A percentile compares a stretch with the other conserved stretches of the same genome.
phyloP scores from a whole-genome alignment of 1,140 invertebrate species.

The Cyrtorhinus lividipennis region DNA sequence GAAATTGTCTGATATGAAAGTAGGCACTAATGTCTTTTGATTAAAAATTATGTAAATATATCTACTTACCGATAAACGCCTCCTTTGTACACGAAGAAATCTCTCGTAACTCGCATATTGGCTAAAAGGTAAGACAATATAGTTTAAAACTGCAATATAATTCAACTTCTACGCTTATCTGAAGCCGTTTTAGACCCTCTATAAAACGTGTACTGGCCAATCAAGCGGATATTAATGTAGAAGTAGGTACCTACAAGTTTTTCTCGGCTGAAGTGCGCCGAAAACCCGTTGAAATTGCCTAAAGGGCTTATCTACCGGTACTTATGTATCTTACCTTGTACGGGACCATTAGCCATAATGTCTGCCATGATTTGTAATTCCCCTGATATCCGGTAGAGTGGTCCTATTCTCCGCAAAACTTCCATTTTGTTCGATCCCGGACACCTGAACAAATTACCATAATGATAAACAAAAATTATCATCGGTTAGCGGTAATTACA shows the following conservation, averaged over 20 bases:
- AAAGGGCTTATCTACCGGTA: background rate
- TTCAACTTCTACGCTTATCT: too few relatives aligned
- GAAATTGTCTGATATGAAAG: too few relatives aligned
- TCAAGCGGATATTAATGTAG: too few relatives aligned
- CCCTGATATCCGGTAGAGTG: conserved; percentile 62
- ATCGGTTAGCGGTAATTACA: too few relatives aligned
- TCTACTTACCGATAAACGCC: conserved; percentile 55
- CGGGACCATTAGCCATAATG: conserved; percentile 79
- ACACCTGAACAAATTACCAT: background rate
- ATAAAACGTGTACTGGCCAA: too few relatives aligned
- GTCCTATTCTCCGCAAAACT: conserved; percentile 58
- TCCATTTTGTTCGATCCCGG: background rate
- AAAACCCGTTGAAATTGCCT: too few relatives aligned
- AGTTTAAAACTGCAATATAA: too few relatives aligned
- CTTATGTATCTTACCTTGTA: conserved; percentile 57
- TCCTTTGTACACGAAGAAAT: conserved; percentile 75
- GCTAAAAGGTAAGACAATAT: conserved; percentile 45
- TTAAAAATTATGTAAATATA: too few relatives aligned
- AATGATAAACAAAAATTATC: background rate
- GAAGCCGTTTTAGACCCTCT: too few relatives aligned
- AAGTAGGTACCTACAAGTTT: too few relatives aligned
- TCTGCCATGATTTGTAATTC: conserved; percentile 82
- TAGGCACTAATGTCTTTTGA: too few relatives aligned
- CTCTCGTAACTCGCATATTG: conserved; percentile 71
- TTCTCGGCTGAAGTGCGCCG: too few relatives aligned